Evolutionary conservation across 2,888 invertebrate species (phyloP).

Genomic region (Hyppa rectilinea): DNA sequence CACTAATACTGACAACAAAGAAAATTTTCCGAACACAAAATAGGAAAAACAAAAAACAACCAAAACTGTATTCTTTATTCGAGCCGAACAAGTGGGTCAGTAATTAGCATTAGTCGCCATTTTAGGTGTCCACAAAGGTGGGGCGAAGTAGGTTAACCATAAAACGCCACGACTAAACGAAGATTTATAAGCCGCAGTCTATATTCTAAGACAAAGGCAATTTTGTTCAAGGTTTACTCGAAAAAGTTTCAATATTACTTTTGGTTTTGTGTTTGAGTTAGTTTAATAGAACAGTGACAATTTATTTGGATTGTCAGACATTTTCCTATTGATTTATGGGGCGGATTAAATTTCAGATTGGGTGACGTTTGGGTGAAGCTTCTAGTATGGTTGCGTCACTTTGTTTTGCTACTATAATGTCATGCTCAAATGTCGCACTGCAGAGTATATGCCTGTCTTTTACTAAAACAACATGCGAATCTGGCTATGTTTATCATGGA

Average conservation of each 20-base stretch:
- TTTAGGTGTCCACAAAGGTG: constrained; percentile 65
- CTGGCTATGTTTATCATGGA: not conserved
- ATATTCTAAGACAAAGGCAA: constrained; percentile 64
- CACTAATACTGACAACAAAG: constrained; percentile 34
- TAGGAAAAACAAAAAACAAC: constrained; percentile 43
- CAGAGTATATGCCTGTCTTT: constrained; percentile 11
- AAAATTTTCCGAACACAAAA: constrained; percentile 24
- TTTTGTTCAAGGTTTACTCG: constrained; percentile 62
- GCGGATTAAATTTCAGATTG: constrained; percentile 51
- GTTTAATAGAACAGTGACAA: constrained; percentile 53
- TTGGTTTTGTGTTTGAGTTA: constrained; percentile 45
- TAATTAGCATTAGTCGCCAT: constrained; percentile 66
- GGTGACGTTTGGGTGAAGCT: constrained; percentile 32
- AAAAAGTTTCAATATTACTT: constrained; percentile 62
- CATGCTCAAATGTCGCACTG: constrained; percentile 38
- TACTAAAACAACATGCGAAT: not conserved
- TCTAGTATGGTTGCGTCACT: constrained; percentile 5
- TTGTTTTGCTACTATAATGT: constrained; percentile 16
- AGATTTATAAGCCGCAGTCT: constrained; percentile 64
- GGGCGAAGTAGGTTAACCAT: constrained; percentile 67
- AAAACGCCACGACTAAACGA: constrained; percentile 63
- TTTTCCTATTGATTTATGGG: constrained; percentile 50
- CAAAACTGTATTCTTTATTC: constrained; percentile 53
- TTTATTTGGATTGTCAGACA: constrained; percentile 49
- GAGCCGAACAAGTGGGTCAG: constrained; percentile 60